Percentiles rank a stretch among this genome's conserved stretches.
These are phyloP conservation scores for Drosophila hydei DNA, from an alignment of 1,140 invertebrate species.

Conservation along the genomic window DNA sequence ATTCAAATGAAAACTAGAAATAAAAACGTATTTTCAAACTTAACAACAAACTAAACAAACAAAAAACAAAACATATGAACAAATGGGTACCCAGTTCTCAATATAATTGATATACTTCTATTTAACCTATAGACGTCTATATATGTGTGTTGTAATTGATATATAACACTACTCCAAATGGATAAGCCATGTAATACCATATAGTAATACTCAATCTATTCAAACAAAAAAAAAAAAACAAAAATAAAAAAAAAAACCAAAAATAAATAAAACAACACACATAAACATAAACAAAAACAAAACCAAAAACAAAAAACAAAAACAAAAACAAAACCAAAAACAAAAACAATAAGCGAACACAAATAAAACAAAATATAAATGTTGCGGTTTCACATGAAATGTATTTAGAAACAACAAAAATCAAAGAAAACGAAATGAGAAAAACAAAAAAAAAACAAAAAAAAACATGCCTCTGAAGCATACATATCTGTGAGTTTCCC, in stretches of 20 bases:
- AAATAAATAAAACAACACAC: not conserved
- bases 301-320: constrained; percentile 1
- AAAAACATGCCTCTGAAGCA: no score
- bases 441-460: not conserved
- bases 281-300: not conserved
- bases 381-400: constrained; percentile 16
- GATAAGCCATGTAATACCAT: not conserved
- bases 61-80: not conserved
- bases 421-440: not conserved
- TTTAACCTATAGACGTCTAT: not conserved
- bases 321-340: not conserved
- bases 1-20: not conserved
- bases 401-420: constrained; percentile 8
- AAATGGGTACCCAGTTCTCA: not conserved
- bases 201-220: constrained; percentile 1
- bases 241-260: no score
- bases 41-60: not conserved
- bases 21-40: not conserved
- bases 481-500: constrained; percentile 42
- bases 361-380: constrained; percentile 1
- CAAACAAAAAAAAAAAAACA: not conserved
- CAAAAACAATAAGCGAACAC: constrained; percentile 4
- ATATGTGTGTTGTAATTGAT: not conserved
- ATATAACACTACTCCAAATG: not conserved
- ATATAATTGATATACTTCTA: not conserved